Evolutionary conservation across 2,113 vertebrate species (phyloP).

Genomic region (Nymphicus hollandicus): DNA sequence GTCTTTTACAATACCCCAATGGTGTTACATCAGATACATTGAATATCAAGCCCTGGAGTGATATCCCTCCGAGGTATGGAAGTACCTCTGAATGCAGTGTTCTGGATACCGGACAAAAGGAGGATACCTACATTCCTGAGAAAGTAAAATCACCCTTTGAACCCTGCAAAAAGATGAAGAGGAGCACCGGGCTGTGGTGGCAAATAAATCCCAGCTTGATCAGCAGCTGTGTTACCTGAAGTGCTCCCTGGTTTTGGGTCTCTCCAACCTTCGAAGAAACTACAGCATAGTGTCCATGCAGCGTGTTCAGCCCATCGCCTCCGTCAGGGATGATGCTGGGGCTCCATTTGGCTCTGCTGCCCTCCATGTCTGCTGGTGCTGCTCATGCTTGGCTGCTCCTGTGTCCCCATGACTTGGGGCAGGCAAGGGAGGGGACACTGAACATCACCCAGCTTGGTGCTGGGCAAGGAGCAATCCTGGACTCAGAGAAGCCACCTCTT

Average conservation of each 20-base stretch:
- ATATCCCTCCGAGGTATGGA: fast-evolving
- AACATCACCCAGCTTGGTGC: neutral
- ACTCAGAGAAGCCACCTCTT: neutral
- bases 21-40: neutral
- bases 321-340: neutral
- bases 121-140: neutral
- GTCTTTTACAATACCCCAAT: neutral
- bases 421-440: neutral
- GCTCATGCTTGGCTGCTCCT: neutral
- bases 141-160: neutral
- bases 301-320: fast-evolving
- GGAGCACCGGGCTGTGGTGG: neutral
- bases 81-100: neutral
- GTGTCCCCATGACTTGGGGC: neutral
- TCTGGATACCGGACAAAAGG: neutral
- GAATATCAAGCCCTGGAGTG: neutral
- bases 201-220: neutral
- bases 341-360: neutral
- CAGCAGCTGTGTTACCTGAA: neutral
- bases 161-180: neutral
- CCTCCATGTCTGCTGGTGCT: neutral
- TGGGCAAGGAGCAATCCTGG: neutral
- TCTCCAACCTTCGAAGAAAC: fast-evolving
- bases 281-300: neutral
- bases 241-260: neutral